Evolutionary conservation across 2,113 vertebrate species (phyloP), one percentile per base, ranked within the genome.

Genomic region (Physeter macrocephalus): DNA sequence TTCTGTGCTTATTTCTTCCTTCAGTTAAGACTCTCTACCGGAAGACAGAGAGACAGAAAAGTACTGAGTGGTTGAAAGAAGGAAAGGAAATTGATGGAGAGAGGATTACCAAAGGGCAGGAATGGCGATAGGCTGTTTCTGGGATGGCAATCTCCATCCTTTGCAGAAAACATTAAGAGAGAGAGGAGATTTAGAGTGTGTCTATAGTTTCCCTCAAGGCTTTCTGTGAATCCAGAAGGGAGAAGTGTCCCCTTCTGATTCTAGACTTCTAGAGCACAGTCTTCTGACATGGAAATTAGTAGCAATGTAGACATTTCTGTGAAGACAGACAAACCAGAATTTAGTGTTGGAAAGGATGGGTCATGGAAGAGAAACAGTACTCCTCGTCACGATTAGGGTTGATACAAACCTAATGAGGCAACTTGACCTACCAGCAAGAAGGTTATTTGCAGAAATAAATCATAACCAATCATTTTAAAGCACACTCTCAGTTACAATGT

Each of bases 161-260:
- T 54, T 74, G 10, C 46, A 29, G 25, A 93, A 23, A 62, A 57
- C 12, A 64, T 5, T 72, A 54, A 49, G 34, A 83, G 31, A 72
- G 0, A 39, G 34, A 14, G 5, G 9, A 5, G 27, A 64, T 57
- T 57, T 1, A 18, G 3, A 69, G 14, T 7, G 1, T 14, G 3
- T 6, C 1, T 11, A 1, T 3, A 43, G 18, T 3, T 89, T 54
- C 27, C 54, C 15, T 77, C 9, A 62, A 88, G 25, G 12, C 9
- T 61, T 62, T 89, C 18, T 59, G 23, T 82, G 43, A 34, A 31
- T 31, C 17, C 21, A 78, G 25, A 85, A 88, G 59, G 18, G 27
- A 93, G 67, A 66, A 13, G 0, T 46, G 14, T 90, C 66, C 46
- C 27, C 34, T 62, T 92, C 52, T 90, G 54, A 95, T 72, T 93